Conservation (phyloP, 2,888 invertebrate genomes). For the Salpingus planirostris region DNA sequence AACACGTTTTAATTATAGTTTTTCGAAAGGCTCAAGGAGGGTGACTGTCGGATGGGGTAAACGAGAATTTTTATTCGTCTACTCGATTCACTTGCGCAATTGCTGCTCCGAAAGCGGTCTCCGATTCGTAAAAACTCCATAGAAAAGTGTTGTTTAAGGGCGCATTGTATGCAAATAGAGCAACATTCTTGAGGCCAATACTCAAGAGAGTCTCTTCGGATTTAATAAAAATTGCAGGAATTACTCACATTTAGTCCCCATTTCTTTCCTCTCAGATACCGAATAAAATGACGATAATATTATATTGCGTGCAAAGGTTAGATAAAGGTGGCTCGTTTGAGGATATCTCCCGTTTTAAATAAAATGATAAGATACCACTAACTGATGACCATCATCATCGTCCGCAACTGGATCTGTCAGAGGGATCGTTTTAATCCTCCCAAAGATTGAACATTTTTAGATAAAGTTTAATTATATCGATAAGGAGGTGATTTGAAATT, state of each 20-base stretch:
- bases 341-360: slow-evolving; percentile 12
- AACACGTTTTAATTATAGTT: too few species aligned
- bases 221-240: slow-evolving; percentile 15
- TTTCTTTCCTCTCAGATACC: too few species aligned
- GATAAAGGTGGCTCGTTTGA: slow-evolving; percentile 7
- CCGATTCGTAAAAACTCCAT: slow-evolving; percentile 24
- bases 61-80: too few species aligned
- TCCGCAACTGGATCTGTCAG: too few species aligned
- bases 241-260: slow-evolving; percentile 8
- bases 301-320: slow-evolving; percentile 10
- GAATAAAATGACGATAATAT: too few species aligned
- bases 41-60: too few species aligned
- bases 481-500: slow-evolving; percentile 17
- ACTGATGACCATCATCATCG: too few species aligned
- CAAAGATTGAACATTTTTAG: slow-evolving; percentile 18
- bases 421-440: slow-evolving; percentile 8
- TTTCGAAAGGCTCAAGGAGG: too few species aligned
- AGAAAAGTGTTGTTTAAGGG: slow-evolving; percentile 37
- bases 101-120: slow-evolving; percentile 10
- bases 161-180: slow-evolving; percentile 37
- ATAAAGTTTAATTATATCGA: slow-evolving; percentile 19
- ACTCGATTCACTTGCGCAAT: too few species aligned
- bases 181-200: slow-evolving; percentile 34
- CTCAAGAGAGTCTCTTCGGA: slow-evolving; percentile 11
- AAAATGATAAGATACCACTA: slow-evolving; percentile 15